phyloP scores from a whole-genome alignment of 1,140 invertebrate genomes.

The Halictus rubicundus region DNA sequence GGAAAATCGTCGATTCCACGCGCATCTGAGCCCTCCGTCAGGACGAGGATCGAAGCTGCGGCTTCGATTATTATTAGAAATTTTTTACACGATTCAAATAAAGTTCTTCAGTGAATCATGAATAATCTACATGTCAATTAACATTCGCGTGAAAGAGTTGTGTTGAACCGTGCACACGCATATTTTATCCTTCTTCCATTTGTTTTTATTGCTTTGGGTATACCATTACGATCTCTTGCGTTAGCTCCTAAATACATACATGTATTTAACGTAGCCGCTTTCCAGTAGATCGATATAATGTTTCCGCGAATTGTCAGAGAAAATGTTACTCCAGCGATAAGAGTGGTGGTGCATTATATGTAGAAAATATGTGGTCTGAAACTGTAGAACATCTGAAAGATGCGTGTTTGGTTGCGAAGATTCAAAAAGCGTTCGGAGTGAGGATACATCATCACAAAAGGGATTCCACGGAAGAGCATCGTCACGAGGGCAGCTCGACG shows the following conservation, averaged over 20 bases:
- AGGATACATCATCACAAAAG: constrained; percentile 76
- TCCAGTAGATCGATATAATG: neutral
- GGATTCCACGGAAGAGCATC: constrained; percentile 67
- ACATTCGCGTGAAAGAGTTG: neutral
- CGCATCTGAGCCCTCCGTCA: neutral
- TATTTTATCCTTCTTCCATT: neutral
- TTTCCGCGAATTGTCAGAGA: neutral
- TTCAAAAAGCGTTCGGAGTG: constrained; percentile 88
- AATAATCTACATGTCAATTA: constrained; percentile 7
- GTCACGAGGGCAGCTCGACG: constrained; percentile 66
- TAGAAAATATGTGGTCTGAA: constrained; percentile 68
- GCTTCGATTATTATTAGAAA: neutral
- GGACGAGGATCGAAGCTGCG: neutral
- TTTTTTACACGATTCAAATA: neutral
- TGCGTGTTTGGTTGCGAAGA: constrained; percentile 85
- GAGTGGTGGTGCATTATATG: neutral
- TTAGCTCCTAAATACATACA: too few species aligned
- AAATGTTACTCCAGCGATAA: constrained; percentile 22
- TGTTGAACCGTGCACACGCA: neutral
- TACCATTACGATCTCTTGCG: neutral
- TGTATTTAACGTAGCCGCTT: neutral
- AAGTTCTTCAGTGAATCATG: constrained; percentile 3
- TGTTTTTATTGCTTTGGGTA: neutral
- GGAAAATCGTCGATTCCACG: neutral
- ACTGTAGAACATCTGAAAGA: constrained; percentile 84